These are phyloP conservation scores for Drosophila azteca DNA, from an alignment of 1,140 invertebrate genomes.

Conservation along the genomic window DNA sequence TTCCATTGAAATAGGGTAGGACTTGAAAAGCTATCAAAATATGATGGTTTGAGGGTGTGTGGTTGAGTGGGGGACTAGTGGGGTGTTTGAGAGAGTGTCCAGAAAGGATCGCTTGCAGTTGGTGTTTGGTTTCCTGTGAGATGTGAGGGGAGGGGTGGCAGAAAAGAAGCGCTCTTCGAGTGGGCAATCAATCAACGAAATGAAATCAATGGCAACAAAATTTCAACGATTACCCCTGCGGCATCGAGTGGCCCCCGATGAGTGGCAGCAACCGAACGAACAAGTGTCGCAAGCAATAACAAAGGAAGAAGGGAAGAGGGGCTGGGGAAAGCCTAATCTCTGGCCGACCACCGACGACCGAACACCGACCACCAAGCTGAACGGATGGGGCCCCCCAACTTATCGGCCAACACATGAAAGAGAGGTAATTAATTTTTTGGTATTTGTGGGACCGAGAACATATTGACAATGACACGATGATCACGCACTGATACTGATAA, in stretches of 20 bases:
- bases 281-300: slow-evolving; percentile 33
- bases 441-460: slow-evolving; percentile 38
- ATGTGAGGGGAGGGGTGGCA: too few relatives aligned
- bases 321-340: slow-evolving; percentile 34
- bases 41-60: slow-evolving; percentile 4
- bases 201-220: slow-evolving; percentile 25
- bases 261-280: not conserved
- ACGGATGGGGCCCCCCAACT: slow-evolving; percentile 13
- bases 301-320: not conserved
- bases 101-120: too few relatives aligned
- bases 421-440: slow-evolving; percentile 65
- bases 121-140: not conserved
- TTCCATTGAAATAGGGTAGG: slow-evolving; percentile 27
- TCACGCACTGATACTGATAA: slow-evolving; percentile 73
- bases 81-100: not conserved
- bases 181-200: slow-evolving; percentile 33
- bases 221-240: slow-evolving; percentile 32
- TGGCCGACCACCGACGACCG: not conserved
- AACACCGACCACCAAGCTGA: not conserved
- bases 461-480: slow-evolving; percentile 65
- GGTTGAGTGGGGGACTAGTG: not conserved
- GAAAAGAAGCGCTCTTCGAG: slow-evolving; percentile 1
- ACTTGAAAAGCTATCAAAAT: slow-evolving; percentile 36
- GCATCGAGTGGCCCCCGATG: slow-evolving; percentile 17
- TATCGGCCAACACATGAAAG: slow-evolving; percentile 40